Evolutionary conservation across 2,113 vertebrate genomes (phyloP).

Genomic region (Pituophis catenifer): DNA sequence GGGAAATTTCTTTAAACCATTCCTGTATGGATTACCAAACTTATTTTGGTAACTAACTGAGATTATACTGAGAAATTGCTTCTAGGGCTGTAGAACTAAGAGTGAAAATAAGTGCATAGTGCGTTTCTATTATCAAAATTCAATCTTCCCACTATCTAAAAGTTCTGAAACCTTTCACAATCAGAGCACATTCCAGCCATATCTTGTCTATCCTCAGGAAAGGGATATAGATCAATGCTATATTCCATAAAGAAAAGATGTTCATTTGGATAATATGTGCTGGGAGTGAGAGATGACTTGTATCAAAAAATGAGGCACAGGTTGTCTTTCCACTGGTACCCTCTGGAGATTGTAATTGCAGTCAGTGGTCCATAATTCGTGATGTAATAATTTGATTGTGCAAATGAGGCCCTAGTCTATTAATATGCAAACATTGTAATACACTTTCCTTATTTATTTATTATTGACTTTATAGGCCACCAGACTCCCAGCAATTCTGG

Average conservation of each 20-base stretch:
- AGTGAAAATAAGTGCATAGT: neutral
- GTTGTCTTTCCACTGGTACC: neutral
- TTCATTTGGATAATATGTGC: neutral
- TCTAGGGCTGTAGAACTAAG: neutral
- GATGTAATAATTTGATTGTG: neutral
- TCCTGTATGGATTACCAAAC: neutral
- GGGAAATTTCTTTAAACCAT: neutral
- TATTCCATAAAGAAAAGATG: neutral
- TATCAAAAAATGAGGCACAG: neutral
- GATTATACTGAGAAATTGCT: neutral
- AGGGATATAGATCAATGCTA: neutral
- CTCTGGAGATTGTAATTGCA: neutral
- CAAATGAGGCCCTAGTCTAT: neutral
- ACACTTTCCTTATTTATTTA: neutral
- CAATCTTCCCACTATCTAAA: neutral
- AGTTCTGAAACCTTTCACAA: neutral
- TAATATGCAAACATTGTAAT: neutral
- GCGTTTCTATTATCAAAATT: neutral
- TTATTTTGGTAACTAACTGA: neutral
- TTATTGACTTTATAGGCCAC: neutral
- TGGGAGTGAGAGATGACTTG: neutral
- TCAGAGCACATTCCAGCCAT: neutral
- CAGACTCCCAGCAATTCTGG: neutral
- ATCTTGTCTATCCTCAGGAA: neutral
- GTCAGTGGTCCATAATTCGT: neutral